Conservation (phyloP, 2,113 vertebrate genomes). For the Trematocara variabile region DNA sequence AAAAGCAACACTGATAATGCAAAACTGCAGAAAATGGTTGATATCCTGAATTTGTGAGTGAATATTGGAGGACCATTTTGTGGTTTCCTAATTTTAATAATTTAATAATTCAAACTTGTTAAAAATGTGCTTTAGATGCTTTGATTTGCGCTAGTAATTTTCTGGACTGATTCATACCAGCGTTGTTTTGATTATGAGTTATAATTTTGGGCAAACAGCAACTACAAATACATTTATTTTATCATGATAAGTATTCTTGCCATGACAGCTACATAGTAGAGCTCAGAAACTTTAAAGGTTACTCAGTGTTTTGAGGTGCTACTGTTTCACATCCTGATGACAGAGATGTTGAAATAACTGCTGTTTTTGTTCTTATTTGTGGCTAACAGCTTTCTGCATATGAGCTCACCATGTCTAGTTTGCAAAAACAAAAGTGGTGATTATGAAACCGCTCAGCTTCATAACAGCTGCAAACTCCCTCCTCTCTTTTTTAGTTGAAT, state of each 20-base stretch:
- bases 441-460: neutral
- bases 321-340: neutral
- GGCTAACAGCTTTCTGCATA: neutral
- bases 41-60: neutral
- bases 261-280: neutral
- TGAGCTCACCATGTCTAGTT: neutral
- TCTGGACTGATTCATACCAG: neutral
- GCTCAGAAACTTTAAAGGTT: neutral
- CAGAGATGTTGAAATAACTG: neutral
- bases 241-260: neutral
- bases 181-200: neutral
- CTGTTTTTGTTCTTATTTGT: neutral
- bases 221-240: neutral
- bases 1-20: neutral
- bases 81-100: neutral
- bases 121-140: neutral
- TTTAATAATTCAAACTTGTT: neutral
- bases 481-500: neutral
- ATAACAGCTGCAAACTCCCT: neutral
- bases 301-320: neutral
- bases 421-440: neutral
- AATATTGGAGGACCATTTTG: neutral
- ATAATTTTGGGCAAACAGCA: neutral
- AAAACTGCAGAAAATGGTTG: neutral
- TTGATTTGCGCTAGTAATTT: neutral